Evolutionary conservation across 2,888 invertebrate genomes (phyloP), one percentile per base, ranked within the genome.

Genomic region (Polydrusus tereticollis): DNA sequence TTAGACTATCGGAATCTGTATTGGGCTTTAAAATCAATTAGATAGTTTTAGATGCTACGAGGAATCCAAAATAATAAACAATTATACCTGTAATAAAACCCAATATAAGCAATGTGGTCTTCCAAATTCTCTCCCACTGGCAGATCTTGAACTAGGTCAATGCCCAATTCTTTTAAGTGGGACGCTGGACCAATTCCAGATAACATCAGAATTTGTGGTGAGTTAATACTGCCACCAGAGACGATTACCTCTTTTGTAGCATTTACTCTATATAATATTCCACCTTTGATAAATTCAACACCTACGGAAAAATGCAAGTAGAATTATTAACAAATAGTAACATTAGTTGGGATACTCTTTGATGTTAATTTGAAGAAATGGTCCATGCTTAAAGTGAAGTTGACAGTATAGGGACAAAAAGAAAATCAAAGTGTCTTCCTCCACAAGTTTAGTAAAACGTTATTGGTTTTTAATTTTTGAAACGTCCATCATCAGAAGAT

Each of bases 201-300:
- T 0, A 96, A 85, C 94, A 96, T 94, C 66, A 97, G 86, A 63
- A 97, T 85, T 81, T 96, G 96, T 0, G 73, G 73, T 20, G 70
- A 29, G 47, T 96, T 96, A 36, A 97, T 93, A 0, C 96, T 91
- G 0, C 97, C 96, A 0, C 94, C 95, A n/a, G 94, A 91, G 36
- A 97, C 82, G 52, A 96, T 93, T 0, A 97, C 89, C 83, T 94
- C 94, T 78, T 92, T 92, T 59, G 88, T 88, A 0, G 94, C 94
- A 65, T 88, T 86, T 0, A 91, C 90, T 0, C 89, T 86, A 78
- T 90, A 90, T 62, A 88, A 89, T 33, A 88, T 86, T 2, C 93
- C 93, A 75, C 91, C 88, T 75, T 93, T 90, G 0, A 91, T 85
- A 80, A 92, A 94, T 80, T 94, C 92, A 0, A 94, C 93, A 0